These are phyloP conservation scores for Chroicocephalus ridibundus DNA, from an alignment of 2,113 vertebrate species.

Conservation along the genomic window DNA sequence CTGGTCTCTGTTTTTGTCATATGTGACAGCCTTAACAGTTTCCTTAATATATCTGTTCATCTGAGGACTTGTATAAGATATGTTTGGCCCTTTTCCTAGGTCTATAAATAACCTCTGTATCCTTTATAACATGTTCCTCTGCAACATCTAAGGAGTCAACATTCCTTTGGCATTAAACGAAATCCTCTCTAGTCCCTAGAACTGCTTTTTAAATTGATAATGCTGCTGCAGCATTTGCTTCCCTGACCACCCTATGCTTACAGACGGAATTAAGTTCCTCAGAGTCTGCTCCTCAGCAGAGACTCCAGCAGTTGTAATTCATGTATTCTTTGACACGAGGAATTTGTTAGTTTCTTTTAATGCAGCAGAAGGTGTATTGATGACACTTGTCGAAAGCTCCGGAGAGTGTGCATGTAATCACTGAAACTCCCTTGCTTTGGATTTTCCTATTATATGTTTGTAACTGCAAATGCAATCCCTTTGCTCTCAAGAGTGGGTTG, in stretches of 20 bases:
- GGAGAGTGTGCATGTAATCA: neutral
- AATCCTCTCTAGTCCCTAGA: slow-evolving; percentile 13
- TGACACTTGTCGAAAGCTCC: neutral
- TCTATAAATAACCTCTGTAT: neutral
- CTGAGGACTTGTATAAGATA: neutral
- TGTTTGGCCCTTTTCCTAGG: neutral
- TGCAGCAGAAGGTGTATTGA: neutral
- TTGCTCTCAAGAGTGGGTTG: neutral
- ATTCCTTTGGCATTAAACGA: slow-evolving; percentile 45
- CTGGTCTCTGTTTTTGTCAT: neutral
- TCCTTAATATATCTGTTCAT: neutral
- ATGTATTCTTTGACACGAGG: neutral
- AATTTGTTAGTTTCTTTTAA: neutral
- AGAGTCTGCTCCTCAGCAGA: neutral
- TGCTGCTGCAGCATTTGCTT: neutral
- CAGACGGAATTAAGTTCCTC: neutral
- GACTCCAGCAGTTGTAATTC: neutral
- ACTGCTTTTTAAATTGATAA: slow-evolving; percentile 32
- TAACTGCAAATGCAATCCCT: neutral
- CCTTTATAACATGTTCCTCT: neutral
- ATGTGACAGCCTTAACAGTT: neutral
- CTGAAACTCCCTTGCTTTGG: neutral
- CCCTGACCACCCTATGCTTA: neutral
- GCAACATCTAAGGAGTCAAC: slow-evolving; percentile 18
- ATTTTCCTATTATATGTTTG: neutral